Conservation (phyloP, 2,113 vertebrate genomes). For the Peromyscus leucopus region DNA sequence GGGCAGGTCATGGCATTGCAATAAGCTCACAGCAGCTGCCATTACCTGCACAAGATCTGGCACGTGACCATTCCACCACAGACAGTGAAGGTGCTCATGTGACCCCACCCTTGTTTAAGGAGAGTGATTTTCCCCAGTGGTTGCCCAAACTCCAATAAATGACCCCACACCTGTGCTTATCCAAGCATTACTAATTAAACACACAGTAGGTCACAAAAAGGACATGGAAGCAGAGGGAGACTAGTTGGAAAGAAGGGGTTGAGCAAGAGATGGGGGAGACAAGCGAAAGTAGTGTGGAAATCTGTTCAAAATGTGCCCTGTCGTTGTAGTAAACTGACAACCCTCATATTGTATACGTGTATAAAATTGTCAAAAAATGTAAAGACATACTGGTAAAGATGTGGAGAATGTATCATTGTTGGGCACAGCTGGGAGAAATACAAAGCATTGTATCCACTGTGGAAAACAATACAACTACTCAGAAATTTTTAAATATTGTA, state of each 20-base stretch:
- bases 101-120: not conserved
- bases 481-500: not conserved
- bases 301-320: not conserved
- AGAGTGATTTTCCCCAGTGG: not conserved
- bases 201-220: not conserved
- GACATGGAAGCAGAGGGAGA: not conserved
- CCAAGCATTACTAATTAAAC: not conserved
- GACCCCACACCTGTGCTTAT: not conserved
- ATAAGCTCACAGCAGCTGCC: not conserved
- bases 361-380: not conserved
- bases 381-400: not conserved
- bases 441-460: not conserved
- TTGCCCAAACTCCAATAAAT: not conserved
- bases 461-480: not conserved
- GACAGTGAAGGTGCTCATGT: not conserved
- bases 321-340: not conserved
- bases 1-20: not conserved
- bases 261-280: not conserved
- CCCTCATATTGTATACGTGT: not conserved
- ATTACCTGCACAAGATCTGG: not conserved
- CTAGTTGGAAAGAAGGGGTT: not conserved
- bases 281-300: not conserved
- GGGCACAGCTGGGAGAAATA: not conserved
- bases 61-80: not conserved
- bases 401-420: not conserved